Conservation (phyloP, 2,888 invertebrate genomes). For the Apoda limacodes region DNA sequence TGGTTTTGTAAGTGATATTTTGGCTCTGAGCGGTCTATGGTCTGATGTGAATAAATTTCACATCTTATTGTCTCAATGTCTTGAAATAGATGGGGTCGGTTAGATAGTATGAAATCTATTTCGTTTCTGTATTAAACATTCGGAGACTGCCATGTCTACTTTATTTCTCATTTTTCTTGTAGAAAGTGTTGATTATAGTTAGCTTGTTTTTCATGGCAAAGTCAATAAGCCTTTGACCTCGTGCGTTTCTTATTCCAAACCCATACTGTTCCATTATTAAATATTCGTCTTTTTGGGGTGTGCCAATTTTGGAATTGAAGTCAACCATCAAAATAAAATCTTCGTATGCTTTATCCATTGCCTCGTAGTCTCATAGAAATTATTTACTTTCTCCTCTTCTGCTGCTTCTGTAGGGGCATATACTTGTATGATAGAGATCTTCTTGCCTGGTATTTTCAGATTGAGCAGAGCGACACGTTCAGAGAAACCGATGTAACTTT, state of each 20-base stretch:
- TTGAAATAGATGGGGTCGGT: too few relatives aligned
- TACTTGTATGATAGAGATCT: neutral
- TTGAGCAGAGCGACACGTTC: neutral
- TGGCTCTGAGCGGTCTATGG: too few relatives aligned
- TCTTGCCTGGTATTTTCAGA: neutral
- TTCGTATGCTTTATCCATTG: too few relatives aligned
- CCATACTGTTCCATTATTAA: too few relatives aligned
- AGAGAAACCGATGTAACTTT: neutral
- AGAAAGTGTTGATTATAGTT: too few relatives aligned
- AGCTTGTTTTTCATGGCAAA: too few relatives aligned
- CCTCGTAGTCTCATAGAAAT: neutral
- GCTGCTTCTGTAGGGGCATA: neutral
- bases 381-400: neutral
- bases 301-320: neutral
- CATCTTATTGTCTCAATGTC: too few relatives aligned
- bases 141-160: neutral
- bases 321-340: too few relatives aligned
- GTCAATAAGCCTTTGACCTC: too few relatives aligned
- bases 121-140: neutral
- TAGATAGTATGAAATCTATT: neutral
- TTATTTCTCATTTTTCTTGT: neutral
- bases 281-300: neutral
- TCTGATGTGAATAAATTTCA: too few relatives aligned
- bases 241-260: too few relatives aligned
- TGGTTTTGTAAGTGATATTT: too few relatives aligned